Percentiles rank a stretch among this genome's conserved stretches.
Evolutionary conservation across 1,140 invertebrate species (phyloP).

Genomic region (Pectinophora gossypiella): DNA sequence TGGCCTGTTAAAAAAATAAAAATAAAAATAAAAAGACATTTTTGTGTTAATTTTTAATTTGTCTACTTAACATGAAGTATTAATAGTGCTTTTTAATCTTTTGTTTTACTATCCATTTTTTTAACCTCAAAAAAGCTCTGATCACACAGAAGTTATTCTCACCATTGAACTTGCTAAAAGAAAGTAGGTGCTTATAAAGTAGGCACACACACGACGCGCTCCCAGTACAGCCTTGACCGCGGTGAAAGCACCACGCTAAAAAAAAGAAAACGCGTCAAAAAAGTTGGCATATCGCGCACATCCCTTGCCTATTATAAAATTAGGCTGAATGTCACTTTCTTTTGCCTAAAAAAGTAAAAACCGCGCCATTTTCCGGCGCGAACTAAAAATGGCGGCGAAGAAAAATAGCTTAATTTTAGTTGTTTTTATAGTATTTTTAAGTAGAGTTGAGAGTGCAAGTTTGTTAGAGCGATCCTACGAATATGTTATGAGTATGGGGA

Average conservation of each 20-base stretch:
- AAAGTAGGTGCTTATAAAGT: slow-evolving; percentile 53
- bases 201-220: slow-evolving; percentile 18
- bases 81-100: no score
- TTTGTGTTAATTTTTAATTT: no score
- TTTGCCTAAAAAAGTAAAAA: slow-evolving; percentile 25
- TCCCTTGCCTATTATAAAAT: neutral
- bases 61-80: no score
- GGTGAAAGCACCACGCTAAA: slow-evolving; percentile 19
- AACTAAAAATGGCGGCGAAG: slow-evolving; percentile 40
- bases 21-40: no score
- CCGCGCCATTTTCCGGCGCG: slow-evolving; percentile 23
- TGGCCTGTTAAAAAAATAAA: no score
- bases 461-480: slow-evolving; percentile 49
- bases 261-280: slow-evolving; percentile 2
- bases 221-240: slow-evolving; percentile 48
- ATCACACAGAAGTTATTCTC: no score
- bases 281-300: neutral
- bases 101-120: no score
- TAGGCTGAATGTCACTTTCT: no score
- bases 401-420: slow-evolving; percentile 22
- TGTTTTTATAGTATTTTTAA: slow-evolving; percentile 33
- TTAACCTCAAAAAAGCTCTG: no score
- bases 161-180: slow-evolving; percentile 35
- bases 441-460: slow-evolving; percentile 42
- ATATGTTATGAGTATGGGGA: slow-evolving; percentile 53